Conservation (phyloP, 2,888 invertebrate genomes). For the Liposcelis brunnea region DNA sequence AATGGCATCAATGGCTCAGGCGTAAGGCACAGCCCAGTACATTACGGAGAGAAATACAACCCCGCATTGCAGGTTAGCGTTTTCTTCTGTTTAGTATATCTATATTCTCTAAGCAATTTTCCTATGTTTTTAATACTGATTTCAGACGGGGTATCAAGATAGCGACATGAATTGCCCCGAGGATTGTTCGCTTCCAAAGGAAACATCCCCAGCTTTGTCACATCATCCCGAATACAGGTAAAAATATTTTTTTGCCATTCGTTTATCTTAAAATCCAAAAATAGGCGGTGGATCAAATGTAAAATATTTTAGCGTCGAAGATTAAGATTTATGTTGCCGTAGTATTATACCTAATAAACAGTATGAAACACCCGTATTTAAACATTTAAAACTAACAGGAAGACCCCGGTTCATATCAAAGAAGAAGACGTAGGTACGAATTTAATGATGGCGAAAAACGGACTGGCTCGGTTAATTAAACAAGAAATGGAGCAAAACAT, state of each 20-base stretch:
- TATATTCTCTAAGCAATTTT: background rate
- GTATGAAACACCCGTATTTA: too few species aligned
- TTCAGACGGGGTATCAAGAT: background rate
- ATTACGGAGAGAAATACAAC: slow-evolving; percentile 5
- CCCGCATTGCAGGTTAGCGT: background rate
- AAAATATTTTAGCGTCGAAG: too few species aligned
- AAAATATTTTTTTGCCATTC: background rate
- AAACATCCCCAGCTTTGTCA: background rate
- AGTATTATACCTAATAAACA: too few species aligned
- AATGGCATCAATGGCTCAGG: slow-evolving; percentile 1
- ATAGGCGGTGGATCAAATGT: background rate
- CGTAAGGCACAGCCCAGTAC: background rate
- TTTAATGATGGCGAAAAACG: background rate
- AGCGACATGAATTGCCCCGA: background rate
- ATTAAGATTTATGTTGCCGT: too few species aligned
- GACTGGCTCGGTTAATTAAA: background rate
- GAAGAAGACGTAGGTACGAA: slow-evolving; percentile 1
- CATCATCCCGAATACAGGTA: background rate
- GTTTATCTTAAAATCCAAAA: background rate
- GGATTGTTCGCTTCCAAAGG: background rate
- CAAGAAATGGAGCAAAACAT: background rate
- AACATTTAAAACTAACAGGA: background rate
- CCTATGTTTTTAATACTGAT: background rate
- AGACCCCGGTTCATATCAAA: slow-evolving; percentile 7
- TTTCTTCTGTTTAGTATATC: background rate